Evolutionary conservation across 2,797 vertebrate species (phyloP).

Genomic region (Melanotaenia pygmaea): DNA sequence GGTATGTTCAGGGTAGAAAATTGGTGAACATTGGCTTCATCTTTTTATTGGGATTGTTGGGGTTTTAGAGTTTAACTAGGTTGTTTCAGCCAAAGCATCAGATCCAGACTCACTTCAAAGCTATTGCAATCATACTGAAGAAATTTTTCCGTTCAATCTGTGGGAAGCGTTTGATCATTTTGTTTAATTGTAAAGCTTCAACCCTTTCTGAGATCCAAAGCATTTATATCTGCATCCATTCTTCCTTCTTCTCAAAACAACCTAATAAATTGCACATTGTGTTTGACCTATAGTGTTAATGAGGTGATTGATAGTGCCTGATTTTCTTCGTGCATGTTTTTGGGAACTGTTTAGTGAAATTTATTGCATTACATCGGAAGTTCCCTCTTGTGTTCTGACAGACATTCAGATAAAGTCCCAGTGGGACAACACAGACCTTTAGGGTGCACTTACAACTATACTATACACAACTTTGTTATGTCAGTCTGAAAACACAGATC

Average conservation of each 20-base stretch:
- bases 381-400: not conserved
- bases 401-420: constrained; percentile 5
- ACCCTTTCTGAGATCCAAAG: not conserved
- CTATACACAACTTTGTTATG: too few species aligned
- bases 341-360: not conserved
- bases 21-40: constrained; percentile 66
- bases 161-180: not conserved
- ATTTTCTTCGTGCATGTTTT: not conserved
- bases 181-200: not conserved
- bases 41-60: constrained; percentile 40
- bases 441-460: too few species aligned
- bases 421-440: not conserved
- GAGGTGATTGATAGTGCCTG: not conserved
- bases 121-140: not conserved
- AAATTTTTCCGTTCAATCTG: not conserved
- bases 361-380: not conserved
- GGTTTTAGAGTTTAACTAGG: not conserved
- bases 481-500: too few species aligned
- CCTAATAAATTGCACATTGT: not conserved
- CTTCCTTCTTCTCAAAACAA: not conserved
- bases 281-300: not conserved
- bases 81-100: not conserved
- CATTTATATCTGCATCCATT: not conserved
- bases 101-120: not conserved
- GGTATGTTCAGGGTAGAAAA: constrained; percentile 15